Conservation (phyloP, 2,888 invertebrate genomes). For the Euzetes globulus region DNA sequence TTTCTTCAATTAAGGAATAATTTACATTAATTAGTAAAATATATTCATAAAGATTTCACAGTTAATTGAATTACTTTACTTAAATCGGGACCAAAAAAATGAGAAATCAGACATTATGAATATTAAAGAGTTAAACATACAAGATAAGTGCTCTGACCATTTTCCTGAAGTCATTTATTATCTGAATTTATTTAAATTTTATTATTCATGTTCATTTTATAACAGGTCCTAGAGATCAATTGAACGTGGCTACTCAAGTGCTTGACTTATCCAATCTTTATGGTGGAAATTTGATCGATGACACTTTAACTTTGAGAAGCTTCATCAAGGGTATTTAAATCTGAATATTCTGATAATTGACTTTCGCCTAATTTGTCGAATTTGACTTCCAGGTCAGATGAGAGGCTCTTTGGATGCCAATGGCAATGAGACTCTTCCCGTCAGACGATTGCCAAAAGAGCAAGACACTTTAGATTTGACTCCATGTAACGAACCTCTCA, state of each 20-base stretch:
- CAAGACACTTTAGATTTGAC: conserved; percentile 36
- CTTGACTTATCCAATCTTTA: conserved; percentile 37
- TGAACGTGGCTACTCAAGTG: conserved; percentile 35
- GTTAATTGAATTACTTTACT: background rate
- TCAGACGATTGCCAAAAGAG: conserved; percentile 33
- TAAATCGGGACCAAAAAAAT: background rate
- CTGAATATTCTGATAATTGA: background rate
- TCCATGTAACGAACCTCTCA: conserved; percentile 36
- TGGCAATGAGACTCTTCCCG: conserved; percentile 35
- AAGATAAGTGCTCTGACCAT: too few relatives aligned
- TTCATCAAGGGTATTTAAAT: conserved; percentile 24
- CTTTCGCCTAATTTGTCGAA: background rate
- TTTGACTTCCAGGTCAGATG: conserved; percentile 27
- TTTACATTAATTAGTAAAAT: background rate
- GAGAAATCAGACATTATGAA: too few relatives aligned
- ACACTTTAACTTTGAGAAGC: conserved; percentile 32
- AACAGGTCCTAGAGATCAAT: conserved; percentile 36
- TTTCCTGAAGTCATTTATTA: too few relatives aligned
- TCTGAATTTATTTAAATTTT: too few relatives aligned
- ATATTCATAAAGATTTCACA: background rate
- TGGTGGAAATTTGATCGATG: conserved; percentile 36
- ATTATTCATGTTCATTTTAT: background rate
- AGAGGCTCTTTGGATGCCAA: conserved; percentile 27
- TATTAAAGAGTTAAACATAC: too few relatives aligned
- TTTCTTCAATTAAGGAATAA: background rate